phyloP scores from a whole-genome alignment of 2,888 invertebrate species.

The Drosophila lacicola region DNA sequence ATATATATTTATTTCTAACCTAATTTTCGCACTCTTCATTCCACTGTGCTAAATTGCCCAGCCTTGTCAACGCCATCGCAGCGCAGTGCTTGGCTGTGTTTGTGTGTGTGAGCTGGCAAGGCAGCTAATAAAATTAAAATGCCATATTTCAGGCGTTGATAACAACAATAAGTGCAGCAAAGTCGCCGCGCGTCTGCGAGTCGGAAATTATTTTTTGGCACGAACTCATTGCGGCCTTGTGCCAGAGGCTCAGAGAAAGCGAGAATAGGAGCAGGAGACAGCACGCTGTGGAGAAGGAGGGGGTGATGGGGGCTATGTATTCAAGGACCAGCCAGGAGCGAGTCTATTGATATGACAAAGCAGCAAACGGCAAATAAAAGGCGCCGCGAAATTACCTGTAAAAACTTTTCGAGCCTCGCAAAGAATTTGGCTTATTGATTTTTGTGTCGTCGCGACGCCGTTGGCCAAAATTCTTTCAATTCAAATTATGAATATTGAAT shows the following conservation, averaged over 20 bases:
- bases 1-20: background rate
- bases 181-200: constrained; percentile 65
- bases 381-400: constrained; percentile 66
- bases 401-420: constrained; percentile 53
- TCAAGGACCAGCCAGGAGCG: constrained; percentile 20
- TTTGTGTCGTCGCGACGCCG: constrained; percentile 53
- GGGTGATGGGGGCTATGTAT: background rate
- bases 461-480: constrained; percentile 49
- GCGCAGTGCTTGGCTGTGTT: constrained; percentile 3
- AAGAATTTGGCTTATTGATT: constrained; percentile 65
- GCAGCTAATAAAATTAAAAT: constrained; percentile 81
- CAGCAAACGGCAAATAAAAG: constrained; percentile 40
- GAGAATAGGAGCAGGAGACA: constrained; percentile 1
- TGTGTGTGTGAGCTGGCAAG: constrained; percentile 35
- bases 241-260: constrained; percentile 37
- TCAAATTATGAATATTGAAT: constrained; percentile 79
- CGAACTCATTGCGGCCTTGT: constrained; percentile 70
- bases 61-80: constrained; percentile 54
- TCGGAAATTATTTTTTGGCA: constrained; percentile 78
- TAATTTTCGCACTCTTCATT: background rate
- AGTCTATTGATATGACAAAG: constrained; percentile 70
- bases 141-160: constrained; percentile 82
- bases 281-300: background rate
- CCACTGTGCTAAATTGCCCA: constrained; percentile 55
- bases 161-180: constrained; percentile 81